Conservation (phyloP, 2,797 vertebrate species). For the Phoeniculus purpureus region DNA sequence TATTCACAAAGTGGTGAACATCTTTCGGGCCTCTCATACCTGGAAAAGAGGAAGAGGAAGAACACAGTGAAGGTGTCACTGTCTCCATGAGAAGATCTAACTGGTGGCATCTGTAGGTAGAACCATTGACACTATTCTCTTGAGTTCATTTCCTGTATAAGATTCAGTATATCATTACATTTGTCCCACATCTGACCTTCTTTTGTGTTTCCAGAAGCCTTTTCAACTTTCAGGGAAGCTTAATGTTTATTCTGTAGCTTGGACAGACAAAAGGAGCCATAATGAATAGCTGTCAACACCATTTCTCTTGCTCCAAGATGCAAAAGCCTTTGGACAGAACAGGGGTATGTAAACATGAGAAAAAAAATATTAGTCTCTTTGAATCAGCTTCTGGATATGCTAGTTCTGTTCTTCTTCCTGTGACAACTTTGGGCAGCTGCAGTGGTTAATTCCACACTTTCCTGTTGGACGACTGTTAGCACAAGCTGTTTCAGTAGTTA, state of each 20-base stretch:
- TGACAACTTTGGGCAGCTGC: background rate
- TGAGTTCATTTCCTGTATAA: background rate
- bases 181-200: background rate
- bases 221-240: background rate
- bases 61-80: background rate
- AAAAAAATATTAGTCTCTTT: accelerated
- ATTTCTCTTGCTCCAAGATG: background rate
- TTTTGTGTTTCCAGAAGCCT: background rate
- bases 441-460: constrained; percentile 18
- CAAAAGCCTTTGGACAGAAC: background rate
- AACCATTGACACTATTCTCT: background rate
- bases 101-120: background rate
- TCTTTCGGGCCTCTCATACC: background rate
- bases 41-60: background rate
- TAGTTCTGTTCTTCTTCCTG: background rate
- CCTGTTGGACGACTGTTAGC: background rate
- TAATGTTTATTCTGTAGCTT: background rate
- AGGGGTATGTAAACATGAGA: too few species aligned
- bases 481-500: background rate
- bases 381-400: background rate
- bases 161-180: background rate
- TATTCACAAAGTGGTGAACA: background rate
- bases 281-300: background rate
- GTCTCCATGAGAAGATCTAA: background rate
- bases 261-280: background rate